These are phyloP conservation scores for Tryphoninae sp. DNA, from an alignment of 2,888 invertebrate genomes.

Conservation along the genomic window DNA sequence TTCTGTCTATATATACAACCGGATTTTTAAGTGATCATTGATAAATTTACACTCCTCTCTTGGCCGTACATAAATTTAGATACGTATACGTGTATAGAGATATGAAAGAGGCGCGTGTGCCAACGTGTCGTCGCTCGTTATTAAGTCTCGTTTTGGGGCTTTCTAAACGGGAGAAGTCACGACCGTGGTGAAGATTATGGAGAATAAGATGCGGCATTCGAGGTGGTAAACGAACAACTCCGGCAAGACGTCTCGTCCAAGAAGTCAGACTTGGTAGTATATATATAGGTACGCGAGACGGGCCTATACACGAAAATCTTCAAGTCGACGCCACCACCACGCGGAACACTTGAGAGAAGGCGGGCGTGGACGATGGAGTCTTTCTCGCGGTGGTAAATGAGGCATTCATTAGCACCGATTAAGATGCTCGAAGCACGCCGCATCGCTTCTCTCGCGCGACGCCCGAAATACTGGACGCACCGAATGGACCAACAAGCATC, in stretches of 20 bases:
- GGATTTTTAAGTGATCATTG: slow-evolving; percentile 62
- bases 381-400: slow-evolving; percentile 66
- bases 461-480: background rate
- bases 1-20: slow-evolving; percentile 52
- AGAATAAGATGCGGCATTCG: slow-evolving; percentile 28
- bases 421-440: slow-evolving; percentile 70
- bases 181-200: slow-evolving; percentile 39
- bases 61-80: background rate
- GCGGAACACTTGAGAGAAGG: background rate
- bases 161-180: slow-evolving; percentile 53
- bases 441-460: slow-evolving; percentile 40
- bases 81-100: background rate
- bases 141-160: slow-evolving; percentile 59
- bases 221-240: slow-evolving; percentile 24
- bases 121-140: slow-evolving; percentile 58
- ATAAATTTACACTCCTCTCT: slow-evolving; percentile 47
- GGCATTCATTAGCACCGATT: slow-evolving; percentile 77
- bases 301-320: slow-evolving; percentile 46
- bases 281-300: slow-evolving; percentile 16
- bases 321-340: slow-evolving; percentile 17
- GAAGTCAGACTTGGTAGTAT: background rate
- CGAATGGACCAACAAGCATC: background rate
- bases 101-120: slow-evolving; percentile 39
- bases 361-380: slow-evolving; percentile 63
- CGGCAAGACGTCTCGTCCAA: slow-evolving; percentile 26